Base-by-base conservation (phyloP, 2,113 vertebrate genomes). In the Rutilus rutilus region DNA sequence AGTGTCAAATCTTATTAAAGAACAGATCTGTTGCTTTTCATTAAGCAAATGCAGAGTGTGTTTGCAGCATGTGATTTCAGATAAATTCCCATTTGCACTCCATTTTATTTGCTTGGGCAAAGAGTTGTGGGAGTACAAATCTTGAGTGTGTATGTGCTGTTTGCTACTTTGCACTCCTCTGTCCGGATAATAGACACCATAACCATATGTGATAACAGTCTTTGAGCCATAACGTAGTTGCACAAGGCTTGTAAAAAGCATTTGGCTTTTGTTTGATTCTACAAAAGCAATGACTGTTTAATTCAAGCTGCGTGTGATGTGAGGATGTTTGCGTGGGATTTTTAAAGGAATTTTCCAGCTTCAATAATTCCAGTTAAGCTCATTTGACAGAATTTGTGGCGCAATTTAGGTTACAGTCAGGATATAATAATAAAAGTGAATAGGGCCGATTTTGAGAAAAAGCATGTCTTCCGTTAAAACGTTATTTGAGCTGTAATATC, bases 1-100 rank as follows among this genome's bases (percentile, higher is more conserved):
- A 92, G 88, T 94, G 91, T 93, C 90, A 89, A 64, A 36, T 73
- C 82, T 90, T 92, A 90, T 94, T 92, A 91, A 89, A 89, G 86
- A 89, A 17, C 84, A 54, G 91, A 92, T 93, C 87, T 86, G 90
- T 93, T 91, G 89, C 15, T 54, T 73, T 81, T 86, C 65, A 87
- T 82, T 89, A 33, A 57, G 27, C n/a, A 77, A 82, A 78, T 65
- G 52, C 23, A 50, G 10, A 85, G 9, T 23, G 64, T 21, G 23
- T n/a, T 64, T 84, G 71, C 12, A 79, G 54, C 54, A 69, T 85
- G 77, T 25, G n/a, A 86, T 77, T 77, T 81, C 30, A 54, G 25
- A 52, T 79, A 78, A 85, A 76, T n/a, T 69, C 15, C 74, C 82
- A 85, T 69, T 82, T 81, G 19, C 62, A 25, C 71, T 86, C 25